phyloP scores from a whole-genome alignment of 1,140 invertebrate species.

The Samia ricini region DNA sequence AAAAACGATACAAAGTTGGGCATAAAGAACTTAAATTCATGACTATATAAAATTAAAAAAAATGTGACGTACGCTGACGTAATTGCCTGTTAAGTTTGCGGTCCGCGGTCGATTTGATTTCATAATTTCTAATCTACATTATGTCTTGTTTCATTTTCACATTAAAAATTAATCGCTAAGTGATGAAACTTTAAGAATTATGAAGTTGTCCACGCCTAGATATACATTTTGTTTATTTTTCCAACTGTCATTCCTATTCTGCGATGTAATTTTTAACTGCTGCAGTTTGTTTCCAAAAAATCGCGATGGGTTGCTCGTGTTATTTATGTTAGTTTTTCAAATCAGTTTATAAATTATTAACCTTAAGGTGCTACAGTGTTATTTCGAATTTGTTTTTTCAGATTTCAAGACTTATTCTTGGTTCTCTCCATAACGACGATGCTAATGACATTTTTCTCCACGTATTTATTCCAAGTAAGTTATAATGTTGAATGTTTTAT shows the following conservation, averaged over 20 bases:
- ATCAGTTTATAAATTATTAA: not conserved
- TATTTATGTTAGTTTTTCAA: constrained; percentile 55
- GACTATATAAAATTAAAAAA: too few species aligned
- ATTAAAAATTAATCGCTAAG: not conserved
- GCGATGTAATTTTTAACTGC: constrained; percentile 66
- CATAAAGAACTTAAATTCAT: too few species aligned
- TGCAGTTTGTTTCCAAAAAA: constrained; percentile 64
- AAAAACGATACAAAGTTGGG: too few species aligned
- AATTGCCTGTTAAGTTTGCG: too few species aligned
- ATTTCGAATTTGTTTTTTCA: constrained; percentile 46
- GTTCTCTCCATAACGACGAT: constrained; percentile 81
- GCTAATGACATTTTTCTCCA: constrained; percentile 83
- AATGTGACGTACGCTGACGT: too few species aligned
- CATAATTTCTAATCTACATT: too few species aligned
- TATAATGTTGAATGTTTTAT: too few species aligned
- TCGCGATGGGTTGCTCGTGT: constrained; percentile 56
- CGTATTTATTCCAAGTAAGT: constrained; percentile 85
- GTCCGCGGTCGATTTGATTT: not conserved
- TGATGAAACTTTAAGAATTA: constrained; percentile 19
- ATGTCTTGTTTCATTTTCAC: too few species aligned
- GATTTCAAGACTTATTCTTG: constrained; percentile 84
- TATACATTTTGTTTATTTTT: constrained; percentile 60
- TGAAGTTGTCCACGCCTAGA: constrained; percentile 65
- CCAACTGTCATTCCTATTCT: constrained; percentile 57
- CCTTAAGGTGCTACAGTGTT: not conserved